Evolutionary conservation across 1,140 invertebrate species (phyloP).

Genomic region (Papilio aristodemus): DNA sequence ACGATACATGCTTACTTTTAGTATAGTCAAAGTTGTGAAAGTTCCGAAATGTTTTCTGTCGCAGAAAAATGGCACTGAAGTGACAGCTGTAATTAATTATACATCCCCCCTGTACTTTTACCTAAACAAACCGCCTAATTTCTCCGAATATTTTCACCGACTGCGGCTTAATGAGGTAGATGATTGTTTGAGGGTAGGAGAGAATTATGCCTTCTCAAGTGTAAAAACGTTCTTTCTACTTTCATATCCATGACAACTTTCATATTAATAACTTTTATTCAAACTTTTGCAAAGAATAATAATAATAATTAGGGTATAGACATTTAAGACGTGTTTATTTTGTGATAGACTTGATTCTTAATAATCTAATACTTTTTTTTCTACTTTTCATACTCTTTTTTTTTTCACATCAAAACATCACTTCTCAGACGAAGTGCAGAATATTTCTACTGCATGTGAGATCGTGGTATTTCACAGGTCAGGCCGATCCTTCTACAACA

Average conservation of each 20-base stretch:
- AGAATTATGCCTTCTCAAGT: conserved; percentile 9
- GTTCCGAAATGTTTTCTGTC: conserved; percentile 15
- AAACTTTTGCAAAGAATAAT: background rate
- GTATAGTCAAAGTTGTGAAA: background rate
- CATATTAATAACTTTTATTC: background rate
- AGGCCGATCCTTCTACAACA: too few relatives aligned
- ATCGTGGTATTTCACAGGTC: too few relatives aligned
- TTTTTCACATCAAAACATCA: too few relatives aligned
- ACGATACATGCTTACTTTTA: background rate
- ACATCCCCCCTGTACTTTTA: conserved; percentile 51
- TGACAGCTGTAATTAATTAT: conserved; percentile 56
- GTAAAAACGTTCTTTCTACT: background rate
- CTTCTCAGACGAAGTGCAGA: too few relatives aligned
- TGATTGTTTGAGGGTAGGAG: conserved; percentile 54
- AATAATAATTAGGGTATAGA: too few relatives aligned
- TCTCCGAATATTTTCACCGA: conserved; percentile 61
- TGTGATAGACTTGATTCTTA: too few relatives aligned
- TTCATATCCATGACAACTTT: background rate
- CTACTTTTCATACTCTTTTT: too few relatives aligned
- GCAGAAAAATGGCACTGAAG: conserved; percentile 20
- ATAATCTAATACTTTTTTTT: too few relatives aligned
- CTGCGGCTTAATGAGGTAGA: conserved; percentile 63
- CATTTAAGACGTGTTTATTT: too few relatives aligned
- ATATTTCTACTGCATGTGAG: too few relatives aligned
- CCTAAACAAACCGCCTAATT: conserved; percentile 57